A percentile compares a stretch with the other conserved stretches of the same genome.
Conservation (phyloP, 2,113 vertebrate species). For the Oceanites oceanicus region DNA sequence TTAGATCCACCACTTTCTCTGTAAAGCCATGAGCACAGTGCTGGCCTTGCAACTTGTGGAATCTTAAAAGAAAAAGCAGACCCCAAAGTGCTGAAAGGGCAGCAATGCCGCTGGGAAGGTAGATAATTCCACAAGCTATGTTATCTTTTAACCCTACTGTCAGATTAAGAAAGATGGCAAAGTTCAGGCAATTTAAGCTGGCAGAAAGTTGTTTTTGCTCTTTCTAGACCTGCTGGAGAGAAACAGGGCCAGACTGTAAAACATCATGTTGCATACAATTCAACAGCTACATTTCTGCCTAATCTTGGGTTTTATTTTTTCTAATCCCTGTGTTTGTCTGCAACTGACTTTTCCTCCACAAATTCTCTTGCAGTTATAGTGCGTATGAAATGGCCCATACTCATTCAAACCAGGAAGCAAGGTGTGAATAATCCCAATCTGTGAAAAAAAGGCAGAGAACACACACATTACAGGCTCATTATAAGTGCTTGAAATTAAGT, state of each 20-base stretch:
- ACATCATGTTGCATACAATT: not conserved
- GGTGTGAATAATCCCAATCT: not conserved
- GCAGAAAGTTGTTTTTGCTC: not conserved
- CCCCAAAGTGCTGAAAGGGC: not conserved
- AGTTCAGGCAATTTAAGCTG: not conserved
- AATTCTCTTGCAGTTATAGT: not conserved
- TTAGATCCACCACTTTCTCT: not conserved
- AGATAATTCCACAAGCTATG: not conserved
- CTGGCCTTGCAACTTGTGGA: conserved; percentile 17
- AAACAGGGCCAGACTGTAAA: not conserved
- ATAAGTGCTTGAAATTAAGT: not conserved
- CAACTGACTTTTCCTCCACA: not conserved
- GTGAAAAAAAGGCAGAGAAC: not conserved
- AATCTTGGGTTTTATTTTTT: not conserved
- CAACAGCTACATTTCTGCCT: not conserved
- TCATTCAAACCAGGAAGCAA: not conserved
- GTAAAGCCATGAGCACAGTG: not conserved
- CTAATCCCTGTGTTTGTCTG: not conserved
- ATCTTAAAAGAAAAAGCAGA: conserved; percentile 4
- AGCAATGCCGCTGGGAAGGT: not conserved
- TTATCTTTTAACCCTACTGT: not conserved
- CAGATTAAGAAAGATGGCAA: not conserved
- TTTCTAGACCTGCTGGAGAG: not conserved
- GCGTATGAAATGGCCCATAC: not conserved
- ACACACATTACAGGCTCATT: not conserved